Conservation (phyloP, 2,113 vertebrate species). For the Alligator sinensis region DNA sequence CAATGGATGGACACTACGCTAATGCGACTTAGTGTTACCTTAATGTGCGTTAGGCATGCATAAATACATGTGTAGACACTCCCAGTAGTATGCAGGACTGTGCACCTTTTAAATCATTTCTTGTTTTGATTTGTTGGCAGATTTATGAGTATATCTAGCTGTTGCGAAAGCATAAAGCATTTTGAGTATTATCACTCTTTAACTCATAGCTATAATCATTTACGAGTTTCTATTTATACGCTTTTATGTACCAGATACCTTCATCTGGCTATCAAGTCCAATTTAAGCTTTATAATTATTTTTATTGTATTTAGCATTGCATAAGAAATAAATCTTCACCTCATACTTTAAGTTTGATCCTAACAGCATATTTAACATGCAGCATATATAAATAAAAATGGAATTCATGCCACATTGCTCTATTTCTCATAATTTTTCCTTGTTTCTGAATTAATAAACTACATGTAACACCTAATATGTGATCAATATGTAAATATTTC, state of each 20-base stretch:
- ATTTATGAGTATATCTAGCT: not conserved
- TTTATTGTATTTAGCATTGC: not conserved
- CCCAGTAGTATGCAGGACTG: not conserved
- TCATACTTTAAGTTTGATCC: not conserved
- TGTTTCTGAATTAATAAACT: not conserved
- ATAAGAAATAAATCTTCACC: not conserved
- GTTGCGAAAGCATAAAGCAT: not conserved
- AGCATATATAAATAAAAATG: not conserved
- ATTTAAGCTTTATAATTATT: not conserved
- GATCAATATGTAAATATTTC: not conserved
- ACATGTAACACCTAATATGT: not conserved
- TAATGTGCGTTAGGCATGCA: too few species aligned
- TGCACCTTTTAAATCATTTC: not conserved
- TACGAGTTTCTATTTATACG: not conserved
- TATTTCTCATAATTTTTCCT: not conserved
- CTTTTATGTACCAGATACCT: not conserved
- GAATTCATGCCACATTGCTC: not conserved
- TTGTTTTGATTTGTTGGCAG: not conserved
- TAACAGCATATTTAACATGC: not conserved
- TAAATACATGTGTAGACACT: too few species aligned
- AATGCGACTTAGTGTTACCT: too few species aligned
- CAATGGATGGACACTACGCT: too few species aligned
- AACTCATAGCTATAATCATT: not conserved
- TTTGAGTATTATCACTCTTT: not conserved
- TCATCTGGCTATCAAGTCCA: not conserved